Percentiles rank a stretch among this genome's conserved stretches.
phyloP scores from a whole-genome alignment of 2,113 vertebrate genomes.

The Rousettus leschenaultii region DNA sequence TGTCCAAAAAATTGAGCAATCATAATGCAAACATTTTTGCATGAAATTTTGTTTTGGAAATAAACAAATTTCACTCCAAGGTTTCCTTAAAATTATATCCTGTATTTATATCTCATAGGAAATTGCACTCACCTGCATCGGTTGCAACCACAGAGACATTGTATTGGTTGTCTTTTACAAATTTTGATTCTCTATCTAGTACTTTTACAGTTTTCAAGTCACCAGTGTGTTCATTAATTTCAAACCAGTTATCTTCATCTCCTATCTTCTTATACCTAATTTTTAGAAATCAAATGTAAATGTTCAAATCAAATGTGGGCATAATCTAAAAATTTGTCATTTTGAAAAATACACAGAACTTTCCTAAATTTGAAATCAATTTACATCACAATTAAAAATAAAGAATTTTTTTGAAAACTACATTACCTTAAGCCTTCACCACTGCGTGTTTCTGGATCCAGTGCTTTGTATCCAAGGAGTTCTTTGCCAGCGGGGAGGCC shows the following conservation, averaged over 20 bases:
- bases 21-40: neutral
- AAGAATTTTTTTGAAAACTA: neutral
- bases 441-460: constrained; percentile 89
- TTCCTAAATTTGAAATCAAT: neutral
- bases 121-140: constrained; percentile 81
- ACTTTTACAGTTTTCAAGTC: constrained; percentile 85
- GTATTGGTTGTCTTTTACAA: constrained; percentile 83
- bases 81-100: neutral
- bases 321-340: neutral
- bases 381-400: neutral
- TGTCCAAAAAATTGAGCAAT: neutral
- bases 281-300: constrained; percentile 49
- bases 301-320: neutral
- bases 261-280: constrained; percentile 86
- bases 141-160: constrained; percentile 82
- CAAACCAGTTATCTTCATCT: constrained; percentile 88
- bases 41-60: constrained; percentile 12
- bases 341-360: neutral
- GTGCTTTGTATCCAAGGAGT: constrained; percentile 85
- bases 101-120: neutral
- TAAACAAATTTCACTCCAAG: neutral
- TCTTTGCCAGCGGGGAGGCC: constrained; percentile 78
- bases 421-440: constrained; percentile 86
- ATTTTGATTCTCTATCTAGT: constrained; percentile 87
- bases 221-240: constrained; percentile 81